Evolutionary conservation across 2,797 vertebrate species (phyloP), one percentile per base, ranked within the genome.

Genomic region (Lepilemur septentrionalis): DNA sequence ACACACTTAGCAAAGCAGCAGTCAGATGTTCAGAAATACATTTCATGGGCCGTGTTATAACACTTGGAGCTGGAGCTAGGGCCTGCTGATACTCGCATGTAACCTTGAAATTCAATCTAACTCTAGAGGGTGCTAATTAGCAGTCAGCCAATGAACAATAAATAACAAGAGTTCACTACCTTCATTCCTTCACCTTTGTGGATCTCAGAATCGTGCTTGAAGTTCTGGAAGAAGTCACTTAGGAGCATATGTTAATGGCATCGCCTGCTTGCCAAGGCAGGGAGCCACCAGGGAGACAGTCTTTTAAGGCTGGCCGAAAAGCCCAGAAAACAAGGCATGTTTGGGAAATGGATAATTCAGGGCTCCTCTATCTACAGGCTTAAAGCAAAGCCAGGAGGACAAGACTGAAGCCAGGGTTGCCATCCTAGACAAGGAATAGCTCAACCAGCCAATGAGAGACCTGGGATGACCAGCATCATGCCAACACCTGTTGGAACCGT

Each of bases 401-500:
- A 59, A 91, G 43, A 72, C 2, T 12, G 78, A 76, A 93, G 69
- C 12, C 38, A 57, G 28, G 12, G 32, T 65, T 20, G 48, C 48
- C n/a, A 61, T 38, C 65, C 70, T 52, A 86, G 80, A 61, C 17
- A 69, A 82, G 38, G 46, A 90, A 46, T 35, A 82, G 41, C 23
- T 30, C 69, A 35, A 8, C 57, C 48, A 96, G 91, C 89, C 80
- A 85, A 72, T 92, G 89, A 79, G 96, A 84, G 72, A 73, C 35
- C 89, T 41, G 4, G 80, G 38, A 61, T 72, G 28, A 50, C 48
- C 11, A 30, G 57, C 87, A 59, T 75, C 70, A 46, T 55, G 52
- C 82, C 67, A 79, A 92, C 94, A 97, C 91, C 93, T 97, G 95
- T 96, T 96, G 95, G 78, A 91, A 92, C 23, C 0, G 2, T 52